Evolutionary conservation across 2,888 invertebrate species (phyloP), one percentile per base, ranked within the genome.

Genomic region (Trissonchulus latispiculum): DNA sequence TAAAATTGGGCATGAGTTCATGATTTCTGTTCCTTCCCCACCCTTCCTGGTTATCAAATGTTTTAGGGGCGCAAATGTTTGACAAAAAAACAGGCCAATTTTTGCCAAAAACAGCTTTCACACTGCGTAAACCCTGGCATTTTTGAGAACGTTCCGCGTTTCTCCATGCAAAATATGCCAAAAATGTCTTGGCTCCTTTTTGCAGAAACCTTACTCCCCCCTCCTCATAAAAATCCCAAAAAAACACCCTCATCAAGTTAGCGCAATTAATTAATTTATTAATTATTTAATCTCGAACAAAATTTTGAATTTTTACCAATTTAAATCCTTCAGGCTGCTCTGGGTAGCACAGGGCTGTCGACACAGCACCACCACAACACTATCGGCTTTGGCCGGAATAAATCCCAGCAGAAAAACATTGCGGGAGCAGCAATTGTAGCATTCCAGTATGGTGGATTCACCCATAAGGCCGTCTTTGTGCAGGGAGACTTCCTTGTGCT

Each of bases 381-480:
- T 95, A 85, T 97, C 96, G 0, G 96, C 95, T 85, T 97, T 97
- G 35, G 99, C 97, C 0, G 99, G 99, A 81, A 99, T 99, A 83
- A 96, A 99, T 70, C 99, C 99, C 77, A 99, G 87, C 59, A 97
- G 92, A 85, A 99, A 99, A 0, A 99, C 95, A 85, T 99, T 99
- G 72, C 95, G 89, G 68, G 95, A 95, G 29, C 95, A 97, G 84
- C 99, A 99, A 61, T 95, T 95, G 85, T 99, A 99, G 84, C 99
- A 99, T 84, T 99, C 99, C 75, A 99, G 86, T 71, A 97, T 89
- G 0, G 97, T 97, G 48, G 48, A 48, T 85, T 99, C 97, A 2
- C 97, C 97, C 0, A 99, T 87, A 0, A 97, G 96, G 0, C 97
- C 97, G 84, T 99, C 97, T 80, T 92, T 88, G 83, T 99, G 99